Conservation (phyloP, 1,140 invertebrate species). For the Aporrectodea caliginosa region DNA sequence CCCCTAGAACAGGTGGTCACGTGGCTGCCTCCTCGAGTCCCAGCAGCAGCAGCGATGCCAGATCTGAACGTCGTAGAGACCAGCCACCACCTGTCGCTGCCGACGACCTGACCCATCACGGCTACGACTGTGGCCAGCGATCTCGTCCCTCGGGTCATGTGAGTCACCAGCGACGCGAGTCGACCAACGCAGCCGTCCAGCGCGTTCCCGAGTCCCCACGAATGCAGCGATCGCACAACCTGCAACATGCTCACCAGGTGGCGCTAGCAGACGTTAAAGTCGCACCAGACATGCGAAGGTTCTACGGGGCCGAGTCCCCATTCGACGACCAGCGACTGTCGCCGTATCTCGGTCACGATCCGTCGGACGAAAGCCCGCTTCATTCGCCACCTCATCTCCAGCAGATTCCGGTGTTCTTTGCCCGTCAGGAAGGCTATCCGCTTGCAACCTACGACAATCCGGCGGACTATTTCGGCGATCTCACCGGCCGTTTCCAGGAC, state of each 20-base stretch:
- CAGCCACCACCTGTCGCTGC: neutral
- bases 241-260: slow-evolving; percentile 17
- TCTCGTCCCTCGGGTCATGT: neutral
- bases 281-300: slow-evolving; percentile 35
- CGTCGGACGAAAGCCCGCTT: slow-evolving; percentile 21
- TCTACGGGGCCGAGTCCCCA: slow-evolving; percentile 36
- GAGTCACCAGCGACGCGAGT: slow-evolving; percentile 39
- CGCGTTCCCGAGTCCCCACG: slow-evolving; percentile 46
- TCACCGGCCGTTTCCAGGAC: slow-evolving; percentile 25
- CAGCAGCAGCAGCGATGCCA: neutral
- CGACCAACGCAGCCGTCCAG: slow-evolving; percentile 45
- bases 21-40: neutral
- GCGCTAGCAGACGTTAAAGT: slow-evolving; percentile 5
- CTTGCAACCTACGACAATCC: slow-evolving; percentile 30
- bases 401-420: slow-evolving; percentile 6
- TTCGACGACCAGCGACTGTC: neutral
- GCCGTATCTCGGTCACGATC: slow-evolving; percentile 32
- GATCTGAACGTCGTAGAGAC: neutral
- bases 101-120: neutral
- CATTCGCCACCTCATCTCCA: neutral
- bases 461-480: slow-evolving; percentile 24
- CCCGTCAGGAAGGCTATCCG: slow-evolving; percentile 29
- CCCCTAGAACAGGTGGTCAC: neutral
- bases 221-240: slow-evolving; percentile 38
- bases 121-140: neutral